Evolutionary conservation across 2,888 invertebrate species (phyloP), one percentile per base, ranked within the genome.

Genomic region (Peribatodes rhomboidaria): DNA sequence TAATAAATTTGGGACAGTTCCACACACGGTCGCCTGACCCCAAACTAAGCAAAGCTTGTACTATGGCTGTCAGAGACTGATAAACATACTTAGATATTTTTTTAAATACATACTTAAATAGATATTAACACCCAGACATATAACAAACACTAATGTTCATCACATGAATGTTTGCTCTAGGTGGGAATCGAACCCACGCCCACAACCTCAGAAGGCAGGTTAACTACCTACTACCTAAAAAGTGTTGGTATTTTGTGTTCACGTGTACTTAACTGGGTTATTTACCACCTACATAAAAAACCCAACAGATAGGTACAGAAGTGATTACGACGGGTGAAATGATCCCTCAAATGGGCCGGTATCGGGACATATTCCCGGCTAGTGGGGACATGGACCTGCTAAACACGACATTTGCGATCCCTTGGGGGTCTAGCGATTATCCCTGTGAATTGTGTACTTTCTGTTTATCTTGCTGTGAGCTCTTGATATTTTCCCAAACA

Each of bases 311-410:
- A 46, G 13, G 27, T 33, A 49, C 11, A 4, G 2, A 33, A 35
- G 42, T 42, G 47, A 63, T 53, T 54, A 53, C 33, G 58, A 20
- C 13, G 54, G 8, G 22, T 13, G 53, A 54, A 59, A 54, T 16
- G 53, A 64, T 64, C 39, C 41, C 13, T 49, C 47, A 58, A 64
- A 58, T 41, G 47, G 52, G 39, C 3, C 41, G 47, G 13, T 70
- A 72, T 82, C 81, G 75, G 78, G 71, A 77, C 78, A 80, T 79
- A 82, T 81, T 81, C 80, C 77, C 74, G 69, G 78, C 79, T 78
- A 82, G 81, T 79, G 73, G 76, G 77, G 81, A 84, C 82, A 83
- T 81, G 82, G 79, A 85, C 85, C 81, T 82, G 82, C 80, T 84
- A 81, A 83, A 81, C 81, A 54, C 60, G 61, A 68, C 42, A 67